Evolutionary conservation across 2,113 vertebrate genomes (phyloP).

Genomic region (Petaurus breviceps): DNA sequence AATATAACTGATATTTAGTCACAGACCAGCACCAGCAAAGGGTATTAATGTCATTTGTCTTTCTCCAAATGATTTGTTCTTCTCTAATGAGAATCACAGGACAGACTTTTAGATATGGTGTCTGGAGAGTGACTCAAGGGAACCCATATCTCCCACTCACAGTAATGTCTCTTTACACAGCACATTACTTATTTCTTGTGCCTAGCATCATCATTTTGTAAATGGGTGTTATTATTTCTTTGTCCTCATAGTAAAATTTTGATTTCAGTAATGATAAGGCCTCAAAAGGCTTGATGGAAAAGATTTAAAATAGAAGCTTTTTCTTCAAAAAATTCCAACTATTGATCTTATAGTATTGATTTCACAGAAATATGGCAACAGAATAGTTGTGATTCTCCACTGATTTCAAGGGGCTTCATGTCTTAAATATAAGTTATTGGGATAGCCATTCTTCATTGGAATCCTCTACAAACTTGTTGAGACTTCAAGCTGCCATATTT

Average conservation of each 20-base stretch:
- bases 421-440: neutral
- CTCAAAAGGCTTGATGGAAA: neutral
- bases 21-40: neutral
- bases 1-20: conserved; percentile 46
- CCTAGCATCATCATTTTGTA: neutral
- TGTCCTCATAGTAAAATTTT: neutral
- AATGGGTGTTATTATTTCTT: neutral
- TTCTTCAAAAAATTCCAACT: neutral
- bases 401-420: neutral
- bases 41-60: neutral
- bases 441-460: neutral
- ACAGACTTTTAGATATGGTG: neutral
- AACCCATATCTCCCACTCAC: neutral
- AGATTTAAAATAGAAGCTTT: neutral
- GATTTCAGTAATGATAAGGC: neutral
- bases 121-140: neutral
- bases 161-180: neutral
- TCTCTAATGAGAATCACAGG: neutral
- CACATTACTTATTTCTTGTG: neutral
- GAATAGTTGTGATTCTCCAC: neutral
- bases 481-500: neutral
- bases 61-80: neutral
- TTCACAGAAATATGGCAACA: neutral
- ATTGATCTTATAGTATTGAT: neutral
- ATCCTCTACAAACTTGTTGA: neutral